Evolutionary conservation across 2,113 vertebrate genomes (phyloP).

Genomic region (Cephalopholis sonnerati): DNA sequence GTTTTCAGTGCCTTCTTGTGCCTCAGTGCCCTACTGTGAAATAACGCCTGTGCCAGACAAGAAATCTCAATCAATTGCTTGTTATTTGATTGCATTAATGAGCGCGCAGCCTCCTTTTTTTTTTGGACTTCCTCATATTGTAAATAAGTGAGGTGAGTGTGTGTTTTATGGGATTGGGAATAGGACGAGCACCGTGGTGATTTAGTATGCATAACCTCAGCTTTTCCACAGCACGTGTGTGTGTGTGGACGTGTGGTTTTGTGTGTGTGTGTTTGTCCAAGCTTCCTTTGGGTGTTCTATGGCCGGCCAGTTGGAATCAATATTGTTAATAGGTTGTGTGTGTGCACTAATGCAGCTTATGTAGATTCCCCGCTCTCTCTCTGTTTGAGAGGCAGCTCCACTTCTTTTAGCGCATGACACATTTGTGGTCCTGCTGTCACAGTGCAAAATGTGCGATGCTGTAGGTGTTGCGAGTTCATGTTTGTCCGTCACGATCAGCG

Average conservation of each 20-base stretch:
- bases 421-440: constrained; percentile 21
- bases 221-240: constrained; percentile 37
- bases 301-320: constrained; percentile 65
- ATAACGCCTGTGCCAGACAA: constrained; percentile 44
- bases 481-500: constrained; percentile 52
- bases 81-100: constrained; percentile 59
- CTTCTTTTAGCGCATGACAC: constrained; percentile 35
- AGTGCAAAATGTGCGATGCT: neutral
- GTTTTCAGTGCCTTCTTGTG: constrained; percentile 53
- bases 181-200: constrained; percentile 19
- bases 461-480: constrained; percentile 51
- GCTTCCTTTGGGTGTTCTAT: constrained; percentile 63
- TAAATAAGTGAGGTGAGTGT: constrained; percentile 61
- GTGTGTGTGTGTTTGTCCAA: constrained; percentile 22
- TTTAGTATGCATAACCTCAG: constrained; percentile 70
- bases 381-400: constrained; percentile 48
- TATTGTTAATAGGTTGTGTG: constrained; percentile 66
- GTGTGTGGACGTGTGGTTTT: neutral
- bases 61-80: constrained; percentile 67
- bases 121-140: constrained; percentile 35
- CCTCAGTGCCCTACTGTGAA: constrained; percentile 45
- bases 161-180: constrained; percentile 51
- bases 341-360: constrained; percentile 54
- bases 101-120: constrained; percentile 43
- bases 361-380: constrained; percentile 52